A percentile compares a stretch with the other conserved stretches of the same genome.
These are phyloP conservation scores for Sminthurides aquaticus DNA, from an alignment of 2,888 invertebrate species.

Conservation along the genomic window DNA sequence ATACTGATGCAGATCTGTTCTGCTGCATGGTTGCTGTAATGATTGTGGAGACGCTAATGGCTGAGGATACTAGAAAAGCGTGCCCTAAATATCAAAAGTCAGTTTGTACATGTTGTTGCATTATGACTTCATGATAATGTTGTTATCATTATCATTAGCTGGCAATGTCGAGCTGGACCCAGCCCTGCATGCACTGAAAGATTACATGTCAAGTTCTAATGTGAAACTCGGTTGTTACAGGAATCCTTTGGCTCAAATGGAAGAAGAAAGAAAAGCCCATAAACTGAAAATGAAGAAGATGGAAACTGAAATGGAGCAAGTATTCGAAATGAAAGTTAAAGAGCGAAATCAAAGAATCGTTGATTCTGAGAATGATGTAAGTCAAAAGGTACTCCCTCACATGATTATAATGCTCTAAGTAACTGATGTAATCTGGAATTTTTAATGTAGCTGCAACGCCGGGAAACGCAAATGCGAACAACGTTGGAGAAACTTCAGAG, in stretches of 20 bases:
- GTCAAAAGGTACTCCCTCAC: constrained; percentile 37
- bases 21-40: too few relatives aligned
- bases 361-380: constrained; percentile 83
- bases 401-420: not conserved
- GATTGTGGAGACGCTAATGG: too few relatives aligned
- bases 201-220: too few relatives aligned
- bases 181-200: too few relatives aligned
- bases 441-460: constrained; percentile 60
- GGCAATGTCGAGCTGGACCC: too few relatives aligned
- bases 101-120: too few relatives aligned
- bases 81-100: too few relatives aligned
- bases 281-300: constrained; percentile 96
- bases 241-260: constrained; percentile 97
- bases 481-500: constrained; percentile 80
- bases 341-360: constrained; percentile 94
- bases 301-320: constrained; percentile 98
- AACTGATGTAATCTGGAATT: not conserved
- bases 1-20: too few relatives aligned
- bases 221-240: constrained; percentile 55
- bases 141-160: too few relatives aligned
- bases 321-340: constrained; percentile 94
- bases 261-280: constrained; percentile 94
- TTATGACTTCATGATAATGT: too few relatives aligned
- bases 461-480: constrained; percentile 75
- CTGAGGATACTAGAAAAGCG: too few relatives aligned